phyloP scores from a whole-genome alignment of 2,888 invertebrate genomes.

The Acrobasis consociella region DNA sequence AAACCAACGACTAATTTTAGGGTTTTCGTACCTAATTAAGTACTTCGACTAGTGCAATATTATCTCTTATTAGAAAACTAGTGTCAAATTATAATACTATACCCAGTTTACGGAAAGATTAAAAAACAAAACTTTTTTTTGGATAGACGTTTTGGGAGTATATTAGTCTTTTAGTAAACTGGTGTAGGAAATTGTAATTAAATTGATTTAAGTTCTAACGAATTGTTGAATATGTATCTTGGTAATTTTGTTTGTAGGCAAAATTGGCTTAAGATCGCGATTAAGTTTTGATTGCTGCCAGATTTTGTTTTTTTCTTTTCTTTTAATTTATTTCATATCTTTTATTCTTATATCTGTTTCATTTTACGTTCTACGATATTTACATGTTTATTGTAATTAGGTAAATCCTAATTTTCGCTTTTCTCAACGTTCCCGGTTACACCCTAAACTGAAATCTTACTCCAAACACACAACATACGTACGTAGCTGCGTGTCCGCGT shows the following conservation, averaged over 20 bases:
- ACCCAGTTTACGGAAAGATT: constrained; percentile 34
- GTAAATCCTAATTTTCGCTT: background rate
- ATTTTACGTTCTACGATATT: background rate
- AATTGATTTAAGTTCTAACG: constrained; percentile 31
- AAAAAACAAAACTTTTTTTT: constrained; percentile 8
- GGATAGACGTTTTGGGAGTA: background rate
- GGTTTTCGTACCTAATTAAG: constrained; percentile 61
- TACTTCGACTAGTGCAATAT: constrained; percentile 76
- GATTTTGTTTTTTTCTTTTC: constrained; percentile 34
- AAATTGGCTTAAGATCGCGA: constrained; percentile 78
- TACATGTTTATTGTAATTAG: background rate
- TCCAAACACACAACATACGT: too few relatives aligned
- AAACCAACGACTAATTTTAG: constrained; percentile 80
- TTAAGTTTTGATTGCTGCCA: constrained; percentile 35
- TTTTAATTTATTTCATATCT: constrained; percentile 30
- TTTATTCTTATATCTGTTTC: constrained; percentile 23
- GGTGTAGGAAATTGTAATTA: constrained; percentile 26
- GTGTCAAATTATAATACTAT: constrained; percentile 28
- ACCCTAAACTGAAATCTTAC: too few relatives aligned
- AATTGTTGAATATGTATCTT: constrained; percentile 58
- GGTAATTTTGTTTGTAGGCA: constrained; percentile 76
- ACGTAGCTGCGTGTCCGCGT: too few relatives aligned
- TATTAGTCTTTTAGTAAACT: constrained; percentile 25
- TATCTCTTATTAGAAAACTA: constrained; percentile 48
- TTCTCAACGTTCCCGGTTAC: too few relatives aligned